Percentiles rank a stretch among this genome's conserved stretches.
These are phyloP conservation scores for Acanthurus lineatus DNA, from an alignment of 2,797 vertebrate genomes.

Conservation along the genomic window DNA sequence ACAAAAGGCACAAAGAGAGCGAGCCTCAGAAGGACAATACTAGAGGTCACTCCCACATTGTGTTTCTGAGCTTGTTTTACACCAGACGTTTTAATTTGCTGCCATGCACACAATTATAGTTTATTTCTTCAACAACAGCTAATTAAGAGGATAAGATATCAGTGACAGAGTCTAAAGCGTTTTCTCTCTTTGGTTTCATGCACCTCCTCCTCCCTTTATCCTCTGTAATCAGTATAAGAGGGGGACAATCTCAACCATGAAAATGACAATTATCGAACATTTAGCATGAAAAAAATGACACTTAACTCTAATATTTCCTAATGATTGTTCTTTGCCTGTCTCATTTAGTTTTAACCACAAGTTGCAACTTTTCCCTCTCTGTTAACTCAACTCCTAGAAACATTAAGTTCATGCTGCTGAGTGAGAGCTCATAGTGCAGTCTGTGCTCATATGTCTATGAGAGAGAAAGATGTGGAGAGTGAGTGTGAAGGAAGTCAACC, in stretches of 20 bases:
- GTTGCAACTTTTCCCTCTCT: slow-evolving; percentile 43
- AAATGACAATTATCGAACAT: slow-evolving; percentile 38
- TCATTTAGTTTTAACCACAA: slow-evolving; percentile 22
- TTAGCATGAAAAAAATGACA: slow-evolving; percentile 41
- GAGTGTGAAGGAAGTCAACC: slow-evolving; percentile 75
- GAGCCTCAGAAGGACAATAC: slow-evolving; percentile 61
- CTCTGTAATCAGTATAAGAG: slow-evolving; percentile 39
- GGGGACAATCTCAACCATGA: slow-evolving; percentile 14
- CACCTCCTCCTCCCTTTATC: slow-evolving; percentile 30
- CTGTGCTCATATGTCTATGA: slow-evolving; percentile 53
- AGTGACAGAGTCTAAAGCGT: slow-evolving; percentile 45
- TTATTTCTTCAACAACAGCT: slow-evolving; percentile 67
- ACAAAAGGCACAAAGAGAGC: slow-evolving; percentile 61
- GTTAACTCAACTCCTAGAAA: slow-evolving; percentile 31
- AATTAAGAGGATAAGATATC: slow-evolving; percentile 63
- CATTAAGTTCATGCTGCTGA: slow-evolving; percentile 42
- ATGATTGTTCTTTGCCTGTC: slow-evolving; percentile 40
- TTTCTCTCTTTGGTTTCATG: slow-evolving; percentile 51
- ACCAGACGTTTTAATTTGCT: slow-evolving; percentile 63
- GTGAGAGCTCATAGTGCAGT: slow-evolving; percentile 57
- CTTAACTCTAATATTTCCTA: slow-evolving; percentile 26
- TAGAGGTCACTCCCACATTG: slow-evolving; percentile 64
- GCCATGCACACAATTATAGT: slow-evolving; percentile 62
- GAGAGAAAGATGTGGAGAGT: slow-evolving; percentile 47
- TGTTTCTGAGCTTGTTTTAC: slow-evolving; percentile 67